A percentile compares a stretch with the other conserved stretches of the same genome.
These are phyloP conservation scores for Nycticebus coucang DNA, from an alignment of 2,113 vertebrate species.

Conservation along the genomic window DNA sequence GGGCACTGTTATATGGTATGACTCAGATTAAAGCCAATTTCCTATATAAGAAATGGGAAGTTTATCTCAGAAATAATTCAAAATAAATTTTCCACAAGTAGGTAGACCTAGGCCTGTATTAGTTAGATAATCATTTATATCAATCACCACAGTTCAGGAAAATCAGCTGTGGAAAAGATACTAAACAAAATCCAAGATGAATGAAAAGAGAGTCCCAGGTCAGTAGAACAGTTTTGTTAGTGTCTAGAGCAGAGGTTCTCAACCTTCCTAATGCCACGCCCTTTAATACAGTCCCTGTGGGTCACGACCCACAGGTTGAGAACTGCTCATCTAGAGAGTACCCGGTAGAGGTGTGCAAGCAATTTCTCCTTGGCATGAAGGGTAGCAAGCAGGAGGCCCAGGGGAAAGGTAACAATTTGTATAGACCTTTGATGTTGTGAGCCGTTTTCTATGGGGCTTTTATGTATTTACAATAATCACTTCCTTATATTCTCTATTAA, in stretches of 20 bases:
- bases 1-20: neutral
- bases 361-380: neutral
- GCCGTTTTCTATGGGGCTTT: neutral
- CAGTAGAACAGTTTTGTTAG: neutral
- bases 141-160: neutral
- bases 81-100: neutral
- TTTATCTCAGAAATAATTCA: slow-evolving; percentile 1
- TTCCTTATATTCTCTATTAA: neutral
- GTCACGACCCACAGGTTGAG: too few relatives aligned
- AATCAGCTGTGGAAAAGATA: neutral
- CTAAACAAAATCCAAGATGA: neutral
- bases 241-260: too few relatives aligned
- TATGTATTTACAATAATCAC: neutral
- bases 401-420: neutral
- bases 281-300: too few relatives aligned
- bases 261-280: too few relatives aligned
- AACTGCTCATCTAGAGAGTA: neutral
- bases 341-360: neutral
- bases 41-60: neutral
- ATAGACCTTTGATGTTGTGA: neutral
- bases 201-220: neutral
- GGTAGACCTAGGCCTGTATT: neutral
- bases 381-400: neutral
- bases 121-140: neutral
- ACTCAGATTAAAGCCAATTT: neutral